phyloP scores from a whole-genome alignment of 2,113 vertebrate genomes.

The Megaceryle maxima region DNA sequence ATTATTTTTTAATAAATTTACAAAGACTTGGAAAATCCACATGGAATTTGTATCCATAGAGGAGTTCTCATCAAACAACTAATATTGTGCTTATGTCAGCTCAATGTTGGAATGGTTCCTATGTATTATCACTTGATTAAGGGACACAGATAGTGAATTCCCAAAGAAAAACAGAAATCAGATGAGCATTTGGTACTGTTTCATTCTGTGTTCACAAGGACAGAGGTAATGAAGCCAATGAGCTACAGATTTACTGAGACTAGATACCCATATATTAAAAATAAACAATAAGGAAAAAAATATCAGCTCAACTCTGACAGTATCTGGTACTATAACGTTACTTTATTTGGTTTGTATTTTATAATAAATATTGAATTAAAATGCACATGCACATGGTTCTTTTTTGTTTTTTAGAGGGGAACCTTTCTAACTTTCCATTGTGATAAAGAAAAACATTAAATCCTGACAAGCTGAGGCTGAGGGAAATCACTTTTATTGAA shows the following conservation, averaged over 20 bases:
- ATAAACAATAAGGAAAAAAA: not conserved
- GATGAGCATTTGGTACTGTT: not conserved
- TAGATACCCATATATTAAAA: not conserved
- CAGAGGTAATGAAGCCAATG: not conserved
- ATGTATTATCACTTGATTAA: conserved; percentile 52
- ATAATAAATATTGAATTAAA: conserved; percentile 76
- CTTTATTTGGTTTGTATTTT: conserved; percentile 73
- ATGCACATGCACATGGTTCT: conserved; percentile 70
- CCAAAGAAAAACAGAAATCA: conserved; percentile 1
- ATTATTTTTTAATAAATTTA: conserved; percentile 41
- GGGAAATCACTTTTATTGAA: conserved; percentile 95
- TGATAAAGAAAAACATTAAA: conserved; percentile 93
- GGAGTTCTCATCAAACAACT: conserved; percentile 19
- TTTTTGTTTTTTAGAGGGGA: conserved; percentile 74
- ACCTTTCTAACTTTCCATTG: conserved; percentile 83
- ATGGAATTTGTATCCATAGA: conserved; percentile 25
- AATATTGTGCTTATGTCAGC: conserved; percentile 8
- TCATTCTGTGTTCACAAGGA: not conserved
- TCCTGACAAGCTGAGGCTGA: conserved; percentile 85
- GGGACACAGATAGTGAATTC: not conserved
- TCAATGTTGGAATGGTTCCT: not conserved
- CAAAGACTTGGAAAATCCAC: conserved; percentile 33
- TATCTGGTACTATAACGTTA: conserved; percentile 59
- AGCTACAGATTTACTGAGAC: conserved; percentile 3
- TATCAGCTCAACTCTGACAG: not conserved